These are phyloP conservation scores for Ischnus inquisitorius DNA, from an alignment of 2,888 invertebrate genomes.

Conservation along the genomic window DNA sequence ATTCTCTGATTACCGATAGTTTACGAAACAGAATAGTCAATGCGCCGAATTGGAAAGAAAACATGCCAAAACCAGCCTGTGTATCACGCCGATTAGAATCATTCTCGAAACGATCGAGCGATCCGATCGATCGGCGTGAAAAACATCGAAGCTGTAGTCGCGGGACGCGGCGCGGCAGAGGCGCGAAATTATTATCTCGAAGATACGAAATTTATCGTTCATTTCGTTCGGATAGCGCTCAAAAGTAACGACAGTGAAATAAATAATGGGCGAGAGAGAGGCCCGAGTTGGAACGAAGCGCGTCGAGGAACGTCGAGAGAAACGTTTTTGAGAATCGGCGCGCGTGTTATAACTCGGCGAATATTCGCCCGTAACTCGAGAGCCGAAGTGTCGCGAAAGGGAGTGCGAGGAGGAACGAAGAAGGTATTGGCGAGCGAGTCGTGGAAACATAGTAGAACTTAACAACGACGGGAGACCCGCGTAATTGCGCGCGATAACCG, in stretches of 20 bases:
- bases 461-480: constrained; percentile 27
- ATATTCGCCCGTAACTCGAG: constrained; percentile 66
- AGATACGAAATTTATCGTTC: not conserved
- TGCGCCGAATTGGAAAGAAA: too few species aligned
- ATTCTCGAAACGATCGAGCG: not conserved
- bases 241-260: too few species aligned
- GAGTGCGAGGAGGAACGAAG: constrained; percentile 30
- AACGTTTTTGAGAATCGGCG: constrained; percentile 58
- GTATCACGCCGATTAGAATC: too few species aligned
- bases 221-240: not conserved
- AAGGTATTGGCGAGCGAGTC: constrained; percentile 9
- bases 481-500: constrained; percentile 61
- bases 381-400: constrained; percentile 55
- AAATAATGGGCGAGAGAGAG: constrained; percentile 17
- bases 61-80: too few species aligned
- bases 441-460: not conserved
- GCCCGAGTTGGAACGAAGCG: constrained; percentile 41
- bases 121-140: not conserved
- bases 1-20: too few species aligned
- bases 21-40: too few species aligned
- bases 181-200: not conserved
- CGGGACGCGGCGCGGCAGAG: not conserved
- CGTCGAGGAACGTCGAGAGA: constrained; percentile 34
- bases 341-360: constrained; percentile 59
- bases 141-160: not conserved